phyloP scores from a whole-genome alignment of 2,888 invertebrate species.

The Craniophora ligustri region DNA sequence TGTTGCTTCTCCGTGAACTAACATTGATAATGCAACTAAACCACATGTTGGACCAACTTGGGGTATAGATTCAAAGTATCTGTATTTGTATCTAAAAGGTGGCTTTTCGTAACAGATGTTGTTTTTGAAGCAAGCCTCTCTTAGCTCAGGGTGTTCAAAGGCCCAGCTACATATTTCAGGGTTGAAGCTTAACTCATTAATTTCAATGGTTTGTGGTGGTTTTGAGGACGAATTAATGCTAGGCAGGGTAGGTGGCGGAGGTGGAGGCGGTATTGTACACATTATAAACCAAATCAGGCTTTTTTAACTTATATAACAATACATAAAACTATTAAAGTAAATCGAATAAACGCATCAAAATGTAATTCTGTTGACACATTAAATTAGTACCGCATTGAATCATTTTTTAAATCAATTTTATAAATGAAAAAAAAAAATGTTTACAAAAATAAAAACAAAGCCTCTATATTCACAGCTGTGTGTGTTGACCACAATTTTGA shows the following conservation, averaged over 20 bases:
- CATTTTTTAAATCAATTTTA: constrained; percentile 19
- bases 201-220: constrained; percentile 29
- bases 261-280: constrained; percentile 77
- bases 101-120: constrained; percentile 82
- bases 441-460: not conserved
- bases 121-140: constrained; percentile 88
- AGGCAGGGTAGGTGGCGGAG: constrained; percentile 58
- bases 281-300: constrained; percentile 54
- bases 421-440: not conserved
- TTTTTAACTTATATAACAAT: constrained; percentile 39
- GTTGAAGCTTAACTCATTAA: constrained; percentile 40
- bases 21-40: constrained; percentile 95
- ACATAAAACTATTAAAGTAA: constrained; percentile 7
- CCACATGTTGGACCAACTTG: constrained; percentile 95
- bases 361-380: not conserved
- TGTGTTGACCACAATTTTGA: too few species aligned
- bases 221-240: constrained; percentile 42
- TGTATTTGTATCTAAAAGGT: constrained; percentile 85
- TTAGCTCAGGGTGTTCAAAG: constrained; percentile 84
- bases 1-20: constrained; percentile 89
- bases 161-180: constrained; percentile 89
- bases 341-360: constrained; percentile 6
- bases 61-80: constrained; percentile 71
- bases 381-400: not conserved
- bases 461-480: too few species aligned